Evolutionary conservation across 2,888 invertebrate species (phyloP), one percentile per base, ranked within the genome.

Genomic region (Acleris literana): DNA sequence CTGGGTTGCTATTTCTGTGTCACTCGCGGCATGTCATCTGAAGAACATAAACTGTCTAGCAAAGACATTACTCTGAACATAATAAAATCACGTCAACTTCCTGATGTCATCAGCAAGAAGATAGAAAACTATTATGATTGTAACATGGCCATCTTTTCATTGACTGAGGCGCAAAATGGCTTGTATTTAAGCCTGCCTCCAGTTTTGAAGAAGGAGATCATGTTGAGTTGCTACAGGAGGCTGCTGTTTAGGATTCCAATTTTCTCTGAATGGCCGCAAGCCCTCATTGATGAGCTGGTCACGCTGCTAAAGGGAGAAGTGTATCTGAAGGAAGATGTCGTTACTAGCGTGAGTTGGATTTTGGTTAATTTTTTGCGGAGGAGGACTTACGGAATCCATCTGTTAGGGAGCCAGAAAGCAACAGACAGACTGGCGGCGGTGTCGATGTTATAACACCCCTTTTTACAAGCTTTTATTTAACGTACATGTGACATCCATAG

Each of bases 241-340:
- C 68, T 70, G 5, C 29, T 82, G 13, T 66, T 57, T 7, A 73
- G 71, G 29, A 70, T 81, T n/a, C 76, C 77, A 3, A 79, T 72
- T 51, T 81, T 82, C 51, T 29, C 69, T 1, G 72, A 74, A 0
- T 82, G 82, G 81, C 80, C 79, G 1, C 9, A 18, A 2, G 57
- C 71, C 7, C n/a, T 80, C 0, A 67, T 79, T 13, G 71, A 72
- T 5, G 70, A 68, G 5, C 43, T 81, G 0, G 70, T 75, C 4
- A 25, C 70, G 39, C 33, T 75, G 66, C 13, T 79, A 25, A 73
- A 75, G 17, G 73, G 74, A 52, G 73, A 78, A 43, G 70, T 78
- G 18, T 81, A 70, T 68, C 52, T 79, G 57, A 55, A 57, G 13
- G 61, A 72, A 13, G 79, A 79, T 64, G 43, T 76, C 16, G 71